These are phyloP conservation scores for Centroberyx gerrardi DNA, from an alignment of 2,797 vertebrate species.

Conservation along the genomic window DNA sequence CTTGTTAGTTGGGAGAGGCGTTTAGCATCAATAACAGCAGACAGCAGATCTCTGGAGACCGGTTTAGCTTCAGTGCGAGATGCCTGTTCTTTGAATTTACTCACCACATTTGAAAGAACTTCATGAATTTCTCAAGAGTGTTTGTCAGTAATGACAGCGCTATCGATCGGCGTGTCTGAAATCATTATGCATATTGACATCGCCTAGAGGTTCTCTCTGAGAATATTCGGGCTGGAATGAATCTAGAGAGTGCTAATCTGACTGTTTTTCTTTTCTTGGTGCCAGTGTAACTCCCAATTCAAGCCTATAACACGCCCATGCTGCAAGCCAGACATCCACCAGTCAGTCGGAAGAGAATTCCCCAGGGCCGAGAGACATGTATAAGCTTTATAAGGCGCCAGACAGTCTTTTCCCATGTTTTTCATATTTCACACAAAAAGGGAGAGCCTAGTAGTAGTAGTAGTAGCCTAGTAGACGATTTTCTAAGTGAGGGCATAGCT, in stretches of 20 bases:
- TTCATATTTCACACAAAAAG: conserved; percentile 35
- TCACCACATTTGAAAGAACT: not conserved
- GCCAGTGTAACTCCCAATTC: not conserved
- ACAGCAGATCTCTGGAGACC: not conserved
- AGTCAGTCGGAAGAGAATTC: conserved; percentile 17
- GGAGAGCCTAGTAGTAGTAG: too few relatives aligned
- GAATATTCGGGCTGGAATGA: conserved; percentile 1
- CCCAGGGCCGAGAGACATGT: conserved; percentile 20
- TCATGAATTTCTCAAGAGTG: not conserved
- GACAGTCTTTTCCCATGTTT: conserved; percentile 28
- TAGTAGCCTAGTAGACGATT: not conserved
- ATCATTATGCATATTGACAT: not conserved
- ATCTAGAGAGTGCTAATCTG: too few relatives aligned
- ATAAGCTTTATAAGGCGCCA: conserved; percentile 19
- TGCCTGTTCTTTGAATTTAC: too few relatives aligned
- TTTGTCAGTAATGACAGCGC: not conserved
- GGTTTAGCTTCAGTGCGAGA: not conserved
- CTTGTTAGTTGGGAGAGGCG: not conserved
- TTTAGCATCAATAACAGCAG: not conserved
- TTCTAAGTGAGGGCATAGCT: conserved; percentile 1
- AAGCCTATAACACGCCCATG: not conserved
- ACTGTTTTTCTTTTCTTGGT: not conserved
- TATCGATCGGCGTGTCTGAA: conserved; percentile 17
- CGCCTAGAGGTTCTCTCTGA: not conserved
- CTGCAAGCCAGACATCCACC: not conserved